Evolutionary conservation across 2,888 invertebrate species (phyloP), one percentile per base, ranked within the genome.

Genomic region (Acleris cristana): DNA sequence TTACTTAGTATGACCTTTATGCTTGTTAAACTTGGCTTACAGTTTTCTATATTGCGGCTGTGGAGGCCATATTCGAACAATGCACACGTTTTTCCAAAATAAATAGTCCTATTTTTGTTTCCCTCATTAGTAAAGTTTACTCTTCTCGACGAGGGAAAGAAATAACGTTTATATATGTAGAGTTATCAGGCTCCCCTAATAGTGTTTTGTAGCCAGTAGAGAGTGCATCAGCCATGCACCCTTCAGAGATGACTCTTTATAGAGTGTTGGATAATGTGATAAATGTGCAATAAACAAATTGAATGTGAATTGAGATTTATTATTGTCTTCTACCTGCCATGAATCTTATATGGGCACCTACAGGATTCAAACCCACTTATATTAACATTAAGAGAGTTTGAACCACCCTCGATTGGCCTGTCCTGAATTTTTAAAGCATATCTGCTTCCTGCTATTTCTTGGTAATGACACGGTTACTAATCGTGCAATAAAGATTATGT

Each of bases 191-290:
- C 70, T 74, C 72, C 81, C 66, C 74, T 70, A 74, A 70, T 71
- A 72, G 71, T 69, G 64, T 70, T 64, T 70, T 77, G 75, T 76
- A 69, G 40, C 72, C 70, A 72, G 34, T 10, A 10, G 71, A 74
- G 72, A 82, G 80, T 83, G 79, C 85, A 90, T 90, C 83, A 88
- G 75, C 71, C 78, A 90, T 90, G 88, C 89, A 90, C 91, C 90
- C 90, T 80, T 80, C 75, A 71, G 64, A 66, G 69, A 77, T 77
- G 76, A 76, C 75, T 76, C 81, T 84, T 82, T 81, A 80, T 80
- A 80, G 79, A 81, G 80, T 82, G 82, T 79, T 82, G 75, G 74
- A 73, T 77, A 73, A 76, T 74, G 79, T 85, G 84, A 86, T 85
- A 78, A 80, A 87, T 87, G 81, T 74, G 77, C 74, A 80, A 83